phyloP scores from a whole-genome alignment of 2,113 vertebrate genomes.

The Lathamus discolor region DNA sequence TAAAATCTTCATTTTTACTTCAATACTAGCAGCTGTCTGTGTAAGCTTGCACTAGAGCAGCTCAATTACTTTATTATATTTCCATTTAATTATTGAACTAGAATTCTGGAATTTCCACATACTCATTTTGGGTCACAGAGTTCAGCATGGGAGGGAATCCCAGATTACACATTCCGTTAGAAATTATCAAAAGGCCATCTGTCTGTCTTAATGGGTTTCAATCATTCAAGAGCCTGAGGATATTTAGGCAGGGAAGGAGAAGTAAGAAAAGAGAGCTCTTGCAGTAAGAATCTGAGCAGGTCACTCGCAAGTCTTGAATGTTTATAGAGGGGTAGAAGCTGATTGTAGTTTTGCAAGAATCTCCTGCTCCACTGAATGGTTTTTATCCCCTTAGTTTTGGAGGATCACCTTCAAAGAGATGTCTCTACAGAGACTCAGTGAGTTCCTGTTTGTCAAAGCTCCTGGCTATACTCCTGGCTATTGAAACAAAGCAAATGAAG shows the following conservation, averaged over 20 bases:
- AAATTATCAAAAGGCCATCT: slow-evolving; percentile 54
- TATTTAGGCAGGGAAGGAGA: slow-evolving; percentile 2
- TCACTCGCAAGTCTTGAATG: not conserved
- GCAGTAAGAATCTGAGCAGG: not conserved
- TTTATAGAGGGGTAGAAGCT: not conserved
- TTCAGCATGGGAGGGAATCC: slow-evolving; percentile 17
- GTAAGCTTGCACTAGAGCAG: not conserved
- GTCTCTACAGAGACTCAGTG: not conserved
- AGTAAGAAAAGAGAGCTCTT: not conserved
- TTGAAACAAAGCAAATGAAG: not conserved
- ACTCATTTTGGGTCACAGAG: slow-evolving; percentile 31
- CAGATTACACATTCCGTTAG: slow-evolving; percentile 50
- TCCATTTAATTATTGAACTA: slow-evolving; percentile 40
- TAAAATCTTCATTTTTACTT: not conserved
- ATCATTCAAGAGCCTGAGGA: slow-evolving; percentile 1
- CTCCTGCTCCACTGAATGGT: not conserved
- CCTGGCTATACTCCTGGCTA: not conserved
- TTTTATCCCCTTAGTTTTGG: not conserved
- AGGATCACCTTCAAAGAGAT: not conserved
- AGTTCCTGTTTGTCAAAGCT: not conserved
- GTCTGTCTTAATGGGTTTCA: slow-evolving; percentile 38
- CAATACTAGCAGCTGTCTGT: not conserved
- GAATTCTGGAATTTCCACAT: slow-evolving; percentile 25
- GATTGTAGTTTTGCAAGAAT: not conserved
- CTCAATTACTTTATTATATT: slow-evolving; percentile 11